Percentiles rank a stretch among this genome's conserved stretches.
Evolutionary conservation across 2,113 vertebrate species (phyloP).

Genomic region (Rhipidura dahli): DNA sequence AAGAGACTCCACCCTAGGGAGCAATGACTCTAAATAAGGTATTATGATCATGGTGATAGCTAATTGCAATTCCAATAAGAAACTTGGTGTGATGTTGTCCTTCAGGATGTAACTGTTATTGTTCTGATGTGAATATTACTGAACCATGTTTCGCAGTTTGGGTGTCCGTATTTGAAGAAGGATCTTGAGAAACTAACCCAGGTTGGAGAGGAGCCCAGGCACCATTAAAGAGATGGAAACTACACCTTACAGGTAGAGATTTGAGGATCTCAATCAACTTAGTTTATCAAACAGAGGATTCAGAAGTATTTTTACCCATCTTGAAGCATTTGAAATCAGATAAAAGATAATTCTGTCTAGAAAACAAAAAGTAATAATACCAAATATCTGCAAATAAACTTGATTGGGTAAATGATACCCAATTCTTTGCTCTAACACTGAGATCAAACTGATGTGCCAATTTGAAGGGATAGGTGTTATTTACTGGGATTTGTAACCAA

Average conservation of each 20-base stretch:
- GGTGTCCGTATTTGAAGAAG: background rate
- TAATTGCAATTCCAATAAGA: background rate
- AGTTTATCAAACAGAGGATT: background rate
- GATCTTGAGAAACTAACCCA: background rate
- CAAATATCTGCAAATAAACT: background rate
- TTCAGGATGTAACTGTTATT: background rate
- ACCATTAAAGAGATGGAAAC: background rate
- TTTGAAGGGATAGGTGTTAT: background rate
- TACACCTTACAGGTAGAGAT: background rate
- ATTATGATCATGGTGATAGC: background rate
- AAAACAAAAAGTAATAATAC: background rate
- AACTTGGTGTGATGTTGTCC: background rate
- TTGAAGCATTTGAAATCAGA: background rate
- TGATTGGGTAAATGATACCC: background rate
- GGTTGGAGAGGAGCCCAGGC: background rate
- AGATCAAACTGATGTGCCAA: background rate
- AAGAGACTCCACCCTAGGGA: background rate
- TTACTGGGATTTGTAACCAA: background rate
- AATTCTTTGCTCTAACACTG: background rate
- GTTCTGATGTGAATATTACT: background rate
- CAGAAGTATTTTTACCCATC: background rate
- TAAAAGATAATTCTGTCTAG: background rate
- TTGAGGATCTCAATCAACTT: background rate
- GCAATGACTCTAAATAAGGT: background rate
- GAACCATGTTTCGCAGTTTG: background rate